phyloP scores from a whole-genome alignment of 2,888 invertebrate species.

The Agonopterix arenella region DNA sequence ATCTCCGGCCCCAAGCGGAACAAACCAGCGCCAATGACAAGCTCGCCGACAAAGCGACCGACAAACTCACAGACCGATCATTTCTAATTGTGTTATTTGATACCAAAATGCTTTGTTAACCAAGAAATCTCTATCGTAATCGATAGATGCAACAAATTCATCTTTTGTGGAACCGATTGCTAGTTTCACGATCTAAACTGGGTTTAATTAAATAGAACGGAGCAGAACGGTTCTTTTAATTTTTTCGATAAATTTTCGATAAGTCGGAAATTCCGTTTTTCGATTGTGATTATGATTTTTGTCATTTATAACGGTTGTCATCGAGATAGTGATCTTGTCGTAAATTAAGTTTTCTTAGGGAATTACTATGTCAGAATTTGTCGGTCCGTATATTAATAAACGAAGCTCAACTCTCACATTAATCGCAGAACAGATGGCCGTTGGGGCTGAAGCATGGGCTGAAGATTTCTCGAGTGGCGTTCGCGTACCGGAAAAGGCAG shows the following conservation, averaged over 20 bases:
- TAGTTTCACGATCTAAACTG: conserved; percentile 36
- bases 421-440: too few species aligned
- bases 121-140: conserved; percentile 66
- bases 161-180: conserved; percentile 53
- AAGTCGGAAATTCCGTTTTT: conserved; percentile 1
- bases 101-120: conserved; percentile 71
- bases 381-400: too few species aligned
- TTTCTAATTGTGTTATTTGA: conserved; percentile 75
- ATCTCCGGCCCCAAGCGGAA: conserved; percentile 28
- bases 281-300: too few species aligned
- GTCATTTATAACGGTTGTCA: too few species aligned
- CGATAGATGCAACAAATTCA: conserved; percentile 60
- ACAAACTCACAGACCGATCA: conserved; percentile 56
- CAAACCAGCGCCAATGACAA: conserved; percentile 45
- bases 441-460: too few species aligned
- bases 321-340: too few species aligned
- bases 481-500: too few species aligned
- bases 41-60: conserved; percentile 65
- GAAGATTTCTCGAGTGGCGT: too few species aligned
- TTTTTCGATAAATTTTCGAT: conserved; percentile 23
- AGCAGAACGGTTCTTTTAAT: conserved; percentile 30
- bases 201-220: conserved; percentile 48
- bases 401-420: too few species aligned
- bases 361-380: too few species aligned
- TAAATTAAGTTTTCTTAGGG: too few species aligned